These are phyloP conservation scores for Donacobius atricapilla DNA, from an alignment of 2,113 vertebrate genomes.

Conservation along the genomic window DNA sequence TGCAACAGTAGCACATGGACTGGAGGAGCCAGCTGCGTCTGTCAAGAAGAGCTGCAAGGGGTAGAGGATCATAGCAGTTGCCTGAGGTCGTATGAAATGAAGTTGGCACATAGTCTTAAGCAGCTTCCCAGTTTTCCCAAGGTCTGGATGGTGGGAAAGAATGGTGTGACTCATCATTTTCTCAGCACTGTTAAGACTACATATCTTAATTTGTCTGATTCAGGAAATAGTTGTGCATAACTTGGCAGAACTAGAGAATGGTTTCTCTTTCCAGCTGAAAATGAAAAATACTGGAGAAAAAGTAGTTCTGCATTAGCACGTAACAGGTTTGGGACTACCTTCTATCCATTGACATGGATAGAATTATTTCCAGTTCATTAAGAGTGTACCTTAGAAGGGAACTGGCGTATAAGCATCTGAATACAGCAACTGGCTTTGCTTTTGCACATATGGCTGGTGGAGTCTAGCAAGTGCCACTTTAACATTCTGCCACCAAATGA, in stretches of 20 bases:
- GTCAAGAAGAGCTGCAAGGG: background rate
- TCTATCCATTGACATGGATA: background rate
- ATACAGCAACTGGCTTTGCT: background rate
- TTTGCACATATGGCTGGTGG: background rate
- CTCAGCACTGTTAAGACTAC: background rate
- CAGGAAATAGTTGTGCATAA: background rate
- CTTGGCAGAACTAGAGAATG: background rate
- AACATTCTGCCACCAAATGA: background rate
- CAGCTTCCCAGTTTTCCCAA: background rate
- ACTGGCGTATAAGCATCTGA: background rate
- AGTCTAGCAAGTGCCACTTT: background rate
- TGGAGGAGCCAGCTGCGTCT: background rate
- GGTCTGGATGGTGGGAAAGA: background rate
- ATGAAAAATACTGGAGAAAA: background rate
- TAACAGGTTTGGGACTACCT: background rate
- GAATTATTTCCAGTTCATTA: background rate
- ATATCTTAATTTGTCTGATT: background rate
- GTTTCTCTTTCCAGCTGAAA: background rate
- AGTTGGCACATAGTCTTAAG: background rate
- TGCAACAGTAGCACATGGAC: background rate
- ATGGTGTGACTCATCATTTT: background rate
- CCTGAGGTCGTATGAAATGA: background rate
- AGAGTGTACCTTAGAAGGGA: background rate
- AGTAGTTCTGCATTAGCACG: background rate
- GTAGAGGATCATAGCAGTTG: background rate